Conservation (phyloP, 2,797 vertebrate species). For the Microcaecilia unicolor region DNA sequence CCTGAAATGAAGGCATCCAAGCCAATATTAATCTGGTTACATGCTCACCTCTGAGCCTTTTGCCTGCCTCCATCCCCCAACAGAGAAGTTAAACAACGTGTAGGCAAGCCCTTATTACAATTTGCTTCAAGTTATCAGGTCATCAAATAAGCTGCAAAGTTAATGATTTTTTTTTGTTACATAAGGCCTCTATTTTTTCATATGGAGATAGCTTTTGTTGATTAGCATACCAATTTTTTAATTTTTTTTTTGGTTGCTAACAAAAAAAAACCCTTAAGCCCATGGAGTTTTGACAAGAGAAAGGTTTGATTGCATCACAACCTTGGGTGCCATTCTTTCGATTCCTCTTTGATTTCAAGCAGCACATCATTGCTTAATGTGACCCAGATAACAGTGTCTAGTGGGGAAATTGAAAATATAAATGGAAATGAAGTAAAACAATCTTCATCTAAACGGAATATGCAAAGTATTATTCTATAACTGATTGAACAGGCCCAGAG, state of each 20-base stretch:
- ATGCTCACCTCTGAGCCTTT: too few species aligned
- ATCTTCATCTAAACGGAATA: constrained; percentile 51
- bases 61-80: too few species aligned
- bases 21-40: too few species aligned
- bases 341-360: constrained; percentile 52
- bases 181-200: constrained; percentile 29
- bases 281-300: constrained; percentile 42
- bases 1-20: too few species aligned
- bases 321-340: constrained; percentile 48
- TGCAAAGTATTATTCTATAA: constrained; percentile 61
- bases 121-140: constrained; percentile 35
- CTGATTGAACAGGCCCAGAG: constrained; percentile 52
- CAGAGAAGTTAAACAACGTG: too few species aligned
- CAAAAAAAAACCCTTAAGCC: constrained; percentile 34
- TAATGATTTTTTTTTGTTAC: constrained; percentile 51
- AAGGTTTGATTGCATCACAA: constrained; percentile 44
- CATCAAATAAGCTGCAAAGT: constrained; percentile 26
- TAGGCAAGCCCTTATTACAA: too few species aligned
- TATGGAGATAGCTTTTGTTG: constrained; percentile 40
- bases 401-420: constrained; percentile 78
- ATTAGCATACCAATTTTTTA: constrained; percentile 45
- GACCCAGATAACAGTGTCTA: constrained; percentile 75
- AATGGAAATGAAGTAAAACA: constrained; percentile 79
- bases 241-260: constrained; percentile 24
- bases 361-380: constrained; percentile 55